These are phyloP conservation scores for Phalloptychus januarius DNA, from an alignment of 2,797 vertebrate species.

Conservation along the genomic window DNA sequence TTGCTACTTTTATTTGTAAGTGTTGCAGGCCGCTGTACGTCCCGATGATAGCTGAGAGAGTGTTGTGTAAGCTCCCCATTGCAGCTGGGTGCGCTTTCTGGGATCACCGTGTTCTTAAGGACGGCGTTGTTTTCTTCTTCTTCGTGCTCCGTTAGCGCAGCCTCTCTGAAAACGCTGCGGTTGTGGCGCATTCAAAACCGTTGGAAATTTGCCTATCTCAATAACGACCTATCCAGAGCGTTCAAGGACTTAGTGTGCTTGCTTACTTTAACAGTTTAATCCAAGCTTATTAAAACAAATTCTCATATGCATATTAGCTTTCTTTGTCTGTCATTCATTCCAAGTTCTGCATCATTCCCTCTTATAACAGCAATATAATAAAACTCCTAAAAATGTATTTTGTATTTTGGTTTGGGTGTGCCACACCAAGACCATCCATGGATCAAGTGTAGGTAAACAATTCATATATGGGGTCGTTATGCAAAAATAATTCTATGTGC, in stretches of 20 bases:
- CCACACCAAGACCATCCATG: background rate
- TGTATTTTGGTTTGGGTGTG: background rate
- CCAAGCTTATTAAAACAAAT: background rate
- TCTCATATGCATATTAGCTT: background rate
- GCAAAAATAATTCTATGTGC: background rate
- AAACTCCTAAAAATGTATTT: background rate
- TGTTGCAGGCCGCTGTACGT: background rate
- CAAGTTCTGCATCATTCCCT: background rate
- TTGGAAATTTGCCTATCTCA: background rate
- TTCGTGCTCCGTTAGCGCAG: background rate
- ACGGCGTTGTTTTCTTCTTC: conserved; percentile 38
- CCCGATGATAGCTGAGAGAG: background rate
- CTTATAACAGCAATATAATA: background rate
- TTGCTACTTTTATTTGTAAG: background rate
- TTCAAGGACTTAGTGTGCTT: background rate
- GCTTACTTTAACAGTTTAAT: background rate
- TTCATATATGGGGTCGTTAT: background rate
- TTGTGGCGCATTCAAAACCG: conserved; percentile 32
- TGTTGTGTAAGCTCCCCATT: background rate
- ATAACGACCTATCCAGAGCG: background rate
- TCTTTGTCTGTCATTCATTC: background rate
- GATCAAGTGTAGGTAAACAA: background rate
- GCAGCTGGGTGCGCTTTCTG: conserved; percentile 11
- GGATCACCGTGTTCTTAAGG: conserved; percentile 14
- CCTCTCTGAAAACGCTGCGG: conserved; percentile 51